phyloP scores from a whole-genome alignment of 1,140 invertebrate species.

The Caerostris extrusa region DNA sequence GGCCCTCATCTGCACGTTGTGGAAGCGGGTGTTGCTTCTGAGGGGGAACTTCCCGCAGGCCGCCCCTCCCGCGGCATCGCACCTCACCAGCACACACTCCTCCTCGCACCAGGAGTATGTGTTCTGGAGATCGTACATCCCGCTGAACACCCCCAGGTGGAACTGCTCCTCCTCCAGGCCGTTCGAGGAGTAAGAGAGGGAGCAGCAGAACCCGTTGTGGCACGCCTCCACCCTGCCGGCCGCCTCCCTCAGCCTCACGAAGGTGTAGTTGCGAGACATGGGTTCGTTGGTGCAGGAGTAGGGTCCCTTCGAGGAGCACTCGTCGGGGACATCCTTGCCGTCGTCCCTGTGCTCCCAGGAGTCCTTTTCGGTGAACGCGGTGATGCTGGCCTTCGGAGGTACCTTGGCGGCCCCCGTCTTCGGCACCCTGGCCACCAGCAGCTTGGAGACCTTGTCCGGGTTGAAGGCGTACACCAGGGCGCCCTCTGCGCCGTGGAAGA shows the following conservation, averaged over 20 bases:
- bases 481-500: constrained; percentile 61
- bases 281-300: constrained; percentile 47
- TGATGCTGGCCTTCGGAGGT: neutral
- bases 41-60: constrained; percentile 31
- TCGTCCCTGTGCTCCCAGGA: neutral
- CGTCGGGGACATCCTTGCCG: constrained; percentile 33
- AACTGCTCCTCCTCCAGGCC: neutral
- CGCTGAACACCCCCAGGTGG: constrained; percentile 56
- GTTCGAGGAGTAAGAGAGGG: constrained; percentile 45
- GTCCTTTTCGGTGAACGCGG: neutral
- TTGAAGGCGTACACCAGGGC: constrained; percentile 61
- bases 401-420: neutral
- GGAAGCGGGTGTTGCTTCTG: constrained; percentile 38
- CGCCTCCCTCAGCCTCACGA: constrained; percentile 31
- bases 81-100: constrained; percentile 42
- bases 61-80: neutral
- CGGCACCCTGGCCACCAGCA: constrained; percentile 58
- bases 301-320: neutral
- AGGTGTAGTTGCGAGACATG: constrained; percentile 18
- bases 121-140: neutral
- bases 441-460: constrained; percentile 53
- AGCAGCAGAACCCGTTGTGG: constrained; percentile 76
- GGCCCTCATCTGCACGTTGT: neutral
- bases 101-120: constrained; percentile 49
- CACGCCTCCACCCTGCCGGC: constrained; percentile 42